These are phyloP conservation scores for Dreissena polymorpha DNA, from an alignment of 1,140 invertebrate species.

Conservation along the genomic window DNA sequence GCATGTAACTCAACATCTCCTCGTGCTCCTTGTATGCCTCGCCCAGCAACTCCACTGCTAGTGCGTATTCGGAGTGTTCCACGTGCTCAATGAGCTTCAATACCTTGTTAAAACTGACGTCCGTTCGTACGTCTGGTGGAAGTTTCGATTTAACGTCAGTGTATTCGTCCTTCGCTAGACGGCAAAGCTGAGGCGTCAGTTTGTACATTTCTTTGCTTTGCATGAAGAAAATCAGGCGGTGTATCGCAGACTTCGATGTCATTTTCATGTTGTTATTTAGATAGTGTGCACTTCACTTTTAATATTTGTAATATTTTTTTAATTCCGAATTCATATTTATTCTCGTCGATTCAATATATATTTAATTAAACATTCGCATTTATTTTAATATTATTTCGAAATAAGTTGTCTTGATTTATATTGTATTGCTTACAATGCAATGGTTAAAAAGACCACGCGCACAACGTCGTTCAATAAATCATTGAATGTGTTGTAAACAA, in stretches of 20 bases:
- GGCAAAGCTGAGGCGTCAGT: slow-evolving; percentile 36
- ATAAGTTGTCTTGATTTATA: too few relatives aligned
- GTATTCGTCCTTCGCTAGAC: slow-evolving; percentile 38
- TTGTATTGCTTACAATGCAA: too few relatives aligned
- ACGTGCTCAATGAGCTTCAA: slow-evolving; percentile 39
- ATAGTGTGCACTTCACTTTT: too few relatives aligned
- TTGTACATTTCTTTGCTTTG: slow-evolving; percentile 51
- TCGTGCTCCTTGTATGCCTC: slow-evolving; percentile 50
- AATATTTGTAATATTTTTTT: too few relatives aligned
- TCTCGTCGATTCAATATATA: too few relatives aligned
- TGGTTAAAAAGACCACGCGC: too few relatives aligned
- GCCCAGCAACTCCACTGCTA: slow-evolving; percentile 32
- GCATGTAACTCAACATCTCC: slow-evolving; percentile 40
- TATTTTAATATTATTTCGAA: too few relatives aligned
- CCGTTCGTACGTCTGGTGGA: slow-evolving; percentile 23
- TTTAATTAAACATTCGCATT: too few relatives aligned
- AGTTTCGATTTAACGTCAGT: slow-evolving; percentile 8
- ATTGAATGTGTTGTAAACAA: too few relatives aligned
- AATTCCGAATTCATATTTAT: too few relatives aligned
- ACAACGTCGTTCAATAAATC: too few relatives aligned
- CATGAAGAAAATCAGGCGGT: slow-evolving; percentile 39
- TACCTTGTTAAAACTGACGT: slow-evolving; percentile 40
- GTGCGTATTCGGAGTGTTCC: slow-evolving; percentile 36
- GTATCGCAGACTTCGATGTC: slow-evolving; percentile 35
- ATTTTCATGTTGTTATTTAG: not conserved